phyloP scores from a whole-genome alignment of 2,797 vertebrate species.

The Myotis daubentonii region DNA sequence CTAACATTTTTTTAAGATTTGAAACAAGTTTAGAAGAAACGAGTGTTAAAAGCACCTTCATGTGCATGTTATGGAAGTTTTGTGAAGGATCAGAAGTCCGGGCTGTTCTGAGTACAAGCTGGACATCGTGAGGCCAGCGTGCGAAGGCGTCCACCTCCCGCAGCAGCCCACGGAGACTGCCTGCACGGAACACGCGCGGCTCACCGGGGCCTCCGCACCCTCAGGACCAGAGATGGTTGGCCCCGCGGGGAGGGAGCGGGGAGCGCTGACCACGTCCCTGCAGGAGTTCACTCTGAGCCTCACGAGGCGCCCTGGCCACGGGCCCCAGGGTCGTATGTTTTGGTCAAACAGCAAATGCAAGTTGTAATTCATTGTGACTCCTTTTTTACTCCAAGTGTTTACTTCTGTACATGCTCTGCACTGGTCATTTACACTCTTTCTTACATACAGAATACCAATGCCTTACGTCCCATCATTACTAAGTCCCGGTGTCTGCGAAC shows the following conservation, averaged over 20 bases:
- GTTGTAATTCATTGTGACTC: background rate
- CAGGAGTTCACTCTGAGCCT: background rate
- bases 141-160: background rate
- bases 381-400: background rate
- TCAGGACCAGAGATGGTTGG: background rate
- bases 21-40: too few relatives aligned
- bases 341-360: conserved; percentile 35
- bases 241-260: background rate
- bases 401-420: background rate
- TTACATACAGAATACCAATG: background rate
- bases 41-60: background rate
- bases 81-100: background rate
- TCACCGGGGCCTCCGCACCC: background rate
- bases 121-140: background rate
- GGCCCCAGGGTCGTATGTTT: background rate
- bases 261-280: background rate
- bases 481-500: background rate
- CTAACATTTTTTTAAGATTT: background rate
- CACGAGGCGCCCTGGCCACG: background rate
- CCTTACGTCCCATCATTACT: background rate
- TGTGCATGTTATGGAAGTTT: background rate
- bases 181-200: background rate
- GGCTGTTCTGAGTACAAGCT: background rate
- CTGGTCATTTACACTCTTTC: background rate
- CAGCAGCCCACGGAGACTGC: background rate